Conservation (phyloP, 2,113 vertebrate genomes). For the Bos indicus region DNA sequence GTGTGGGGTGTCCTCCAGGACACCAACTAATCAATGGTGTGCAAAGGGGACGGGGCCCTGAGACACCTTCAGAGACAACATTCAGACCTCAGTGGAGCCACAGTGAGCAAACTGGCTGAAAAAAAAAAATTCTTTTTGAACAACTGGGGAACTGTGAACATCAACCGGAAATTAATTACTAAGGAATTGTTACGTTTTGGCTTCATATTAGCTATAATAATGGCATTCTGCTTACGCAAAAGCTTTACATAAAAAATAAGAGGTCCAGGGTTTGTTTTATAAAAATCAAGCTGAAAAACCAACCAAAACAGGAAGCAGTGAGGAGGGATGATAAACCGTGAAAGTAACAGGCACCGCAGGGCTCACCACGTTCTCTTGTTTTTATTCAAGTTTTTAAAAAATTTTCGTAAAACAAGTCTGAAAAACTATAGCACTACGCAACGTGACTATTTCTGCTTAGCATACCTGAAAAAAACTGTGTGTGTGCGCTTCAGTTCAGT, state of each 20-base stretch:
- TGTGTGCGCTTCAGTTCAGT: background rate
- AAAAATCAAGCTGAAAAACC: background rate
- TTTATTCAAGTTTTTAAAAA: background rate
- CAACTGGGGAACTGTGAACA: background rate
- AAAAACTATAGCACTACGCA: background rate
- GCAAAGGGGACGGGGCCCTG: background rate
- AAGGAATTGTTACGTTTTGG: background rate
- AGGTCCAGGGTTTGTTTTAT: background rate
- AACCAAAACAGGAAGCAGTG: background rate
- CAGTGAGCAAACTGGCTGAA: background rate
- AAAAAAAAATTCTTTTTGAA: background rate
- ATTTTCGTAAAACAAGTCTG: background rate
- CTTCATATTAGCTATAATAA: background rate
- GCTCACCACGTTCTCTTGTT: background rate
- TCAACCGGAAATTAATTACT: background rate
- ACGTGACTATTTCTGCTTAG: background rate
- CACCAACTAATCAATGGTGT: background rate
- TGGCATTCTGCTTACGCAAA: background rate
- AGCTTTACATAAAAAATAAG: background rate
- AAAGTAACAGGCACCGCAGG: background rate
- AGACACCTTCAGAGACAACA: background rate
- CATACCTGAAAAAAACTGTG: background rate
- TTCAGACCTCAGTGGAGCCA: background rate
- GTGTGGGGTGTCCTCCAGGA: background rate
- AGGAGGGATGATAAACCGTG: too few relatives aligned